Evolutionary conservation across 2,888 invertebrate species (phyloP), one percentile per base, ranked within the genome.

Genomic region (Dione juno): DNA sequence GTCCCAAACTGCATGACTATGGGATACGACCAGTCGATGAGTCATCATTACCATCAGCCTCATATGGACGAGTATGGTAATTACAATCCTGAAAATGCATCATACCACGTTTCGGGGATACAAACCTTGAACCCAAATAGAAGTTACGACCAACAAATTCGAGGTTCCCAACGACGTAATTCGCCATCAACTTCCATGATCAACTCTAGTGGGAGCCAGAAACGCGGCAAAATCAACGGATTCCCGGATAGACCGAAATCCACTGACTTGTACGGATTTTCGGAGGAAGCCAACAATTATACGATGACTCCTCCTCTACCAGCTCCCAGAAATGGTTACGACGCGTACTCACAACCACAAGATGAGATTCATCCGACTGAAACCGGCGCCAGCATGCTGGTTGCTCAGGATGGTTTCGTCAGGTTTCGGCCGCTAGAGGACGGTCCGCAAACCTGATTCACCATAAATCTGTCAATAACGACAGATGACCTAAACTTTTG

Each of bases 381-480:
- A 81, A 93, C 94, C 75, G 93, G 94, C 61, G 93, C 94, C 70
- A 95, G 97, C 77, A 97, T 98, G 97, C 90, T 98, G 75, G 97
- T 97, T n/a, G 96, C 97, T 73, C 98, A 98, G 83, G 97, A 97
- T 82, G 97, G 98, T 7, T 97, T 98, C 87, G 96, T 98, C 14
- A 94, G 98, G 77, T 97, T 98, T 89, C 94, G 97, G 74, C 95
- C 96, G 16, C 91, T 97, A 77, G 96, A 94, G 79, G 93, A 93
- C 75, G 87, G 87, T 0, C 86, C 91, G 80, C 91, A 91, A 81
- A 93, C 93, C 77, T 90, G 94, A 94, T 93, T 90, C 77, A 87
- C 87, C 74, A 86, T 90, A 58, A 83, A 80, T 78, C 90, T 92
- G 89, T 84, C 89, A 69, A 75, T 75, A 48, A 79, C 86, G 91